A percentile compares a stretch with the other conserved stretches of the same genome.
Evolutionary conservation across 2,797 vertebrate genomes (phyloP).

Genomic region (Thunnus albacares): DNA sequence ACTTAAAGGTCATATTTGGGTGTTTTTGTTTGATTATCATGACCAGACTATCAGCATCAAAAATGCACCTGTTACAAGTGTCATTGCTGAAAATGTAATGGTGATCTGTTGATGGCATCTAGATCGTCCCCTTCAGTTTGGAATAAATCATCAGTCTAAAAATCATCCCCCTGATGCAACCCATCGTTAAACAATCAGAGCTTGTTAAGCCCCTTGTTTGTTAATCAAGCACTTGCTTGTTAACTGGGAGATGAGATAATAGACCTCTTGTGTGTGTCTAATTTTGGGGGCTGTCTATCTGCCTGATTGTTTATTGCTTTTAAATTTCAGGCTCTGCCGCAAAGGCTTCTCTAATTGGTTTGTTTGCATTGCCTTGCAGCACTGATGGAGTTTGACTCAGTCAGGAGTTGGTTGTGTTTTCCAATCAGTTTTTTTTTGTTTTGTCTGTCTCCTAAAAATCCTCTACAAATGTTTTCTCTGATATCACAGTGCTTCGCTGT

Average conservation of each 20-base stretch:
- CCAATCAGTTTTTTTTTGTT: slow-evolving; percentile 19
- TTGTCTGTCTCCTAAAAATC: slow-evolving; percentile 35
- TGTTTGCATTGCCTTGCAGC: slow-evolving; percentile 66
- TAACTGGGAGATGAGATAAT: slow-evolving; percentile 84
- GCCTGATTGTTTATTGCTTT: slow-evolving; percentile 80
- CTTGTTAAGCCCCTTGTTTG: slow-evolving; percentile 83
- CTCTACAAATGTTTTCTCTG: slow-evolving; percentile 25
- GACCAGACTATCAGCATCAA: slow-evolving; percentile 1
- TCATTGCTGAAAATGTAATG: slow-evolving; percentile 37
- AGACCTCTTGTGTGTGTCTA: slow-evolving; percentile 79
- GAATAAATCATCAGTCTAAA: slow-evolving; percentile 75
- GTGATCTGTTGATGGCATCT: slow-evolving; percentile 40
- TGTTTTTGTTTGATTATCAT: slow-evolving; percentile 8
- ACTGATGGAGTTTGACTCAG: slow-evolving; percentile 60
- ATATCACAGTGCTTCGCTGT: slow-evolving; percentile 10
- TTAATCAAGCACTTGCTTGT: slow-evolving; percentile 84
- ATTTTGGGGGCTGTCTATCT: slow-evolving; percentile 81
- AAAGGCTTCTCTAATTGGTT: slow-evolving; percentile 70
- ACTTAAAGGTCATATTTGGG: not conserved
- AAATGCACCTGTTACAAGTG: slow-evolving; percentile 43
- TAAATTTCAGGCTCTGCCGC: slow-evolving; percentile 65
- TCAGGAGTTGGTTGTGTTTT: slow-evolving; percentile 54
- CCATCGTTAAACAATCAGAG: slow-evolving; percentile 83
- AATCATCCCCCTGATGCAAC: slow-evolving; percentile 78
- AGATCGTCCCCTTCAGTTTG: slow-evolving; percentile 51